Conservation (phyloP, 2,797 vertebrate genomes). For the Anisognathus igniventris region DNA sequence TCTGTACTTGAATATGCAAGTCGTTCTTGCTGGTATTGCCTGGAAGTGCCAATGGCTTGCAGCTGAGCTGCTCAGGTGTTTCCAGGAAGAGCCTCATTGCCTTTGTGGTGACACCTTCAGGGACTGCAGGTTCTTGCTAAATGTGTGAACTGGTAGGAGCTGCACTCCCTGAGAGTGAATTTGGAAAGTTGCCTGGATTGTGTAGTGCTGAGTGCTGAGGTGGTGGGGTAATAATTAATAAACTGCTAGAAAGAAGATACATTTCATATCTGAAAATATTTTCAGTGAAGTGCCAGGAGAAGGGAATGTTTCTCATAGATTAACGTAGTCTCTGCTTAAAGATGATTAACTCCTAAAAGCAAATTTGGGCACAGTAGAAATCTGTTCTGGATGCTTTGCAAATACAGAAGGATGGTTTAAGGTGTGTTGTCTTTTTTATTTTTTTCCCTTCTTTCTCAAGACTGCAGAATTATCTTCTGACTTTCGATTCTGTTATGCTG, state of each 20-base stretch:
- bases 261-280: neutral
- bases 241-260: conserved; percentile 26
- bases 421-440: neutral
- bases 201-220: neutral
- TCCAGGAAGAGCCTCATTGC: neutral
- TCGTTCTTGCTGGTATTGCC: neutral
- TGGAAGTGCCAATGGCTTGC: neutral
- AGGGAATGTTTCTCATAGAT: neutral
- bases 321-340: neutral
- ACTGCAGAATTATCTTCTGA: neutral
- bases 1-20: too few species aligned
- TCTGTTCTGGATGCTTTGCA: neutral
- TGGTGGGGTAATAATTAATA: conserved; percentile 49
- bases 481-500: neutral
- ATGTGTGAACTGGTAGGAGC: neutral
- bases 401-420: neutral
- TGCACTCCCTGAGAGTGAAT: neutral
- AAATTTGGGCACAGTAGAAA: neutral
- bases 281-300: neutral
- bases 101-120: neutral
- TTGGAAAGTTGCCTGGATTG: conserved; percentile 35
- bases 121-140: neutral
- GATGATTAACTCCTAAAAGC: neutral
- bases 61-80: neutral
- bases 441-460: neutral